Base-by-base conservation (phyloP, 2,797 vertebrate species). In the Gambelia wislizenii region DNA sequence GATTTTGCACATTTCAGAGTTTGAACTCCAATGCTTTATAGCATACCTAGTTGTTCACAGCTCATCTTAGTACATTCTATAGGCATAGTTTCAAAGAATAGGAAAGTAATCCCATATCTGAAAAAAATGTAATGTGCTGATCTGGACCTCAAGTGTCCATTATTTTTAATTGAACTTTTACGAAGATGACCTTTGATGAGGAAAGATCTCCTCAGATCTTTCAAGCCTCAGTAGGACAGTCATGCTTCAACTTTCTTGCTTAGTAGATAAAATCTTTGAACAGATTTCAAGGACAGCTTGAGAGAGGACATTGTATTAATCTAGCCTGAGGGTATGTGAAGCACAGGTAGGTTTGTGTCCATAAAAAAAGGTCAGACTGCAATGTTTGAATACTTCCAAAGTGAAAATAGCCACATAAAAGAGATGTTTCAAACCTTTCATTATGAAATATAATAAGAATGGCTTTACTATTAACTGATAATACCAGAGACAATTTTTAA, bases 211-310 rank as follows among this genome's bases (percentile, higher is more conserved):
- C 89, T 86, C 75, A 87, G 30, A 14, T 91, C 83, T 89, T 89
- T 75, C 16, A 91, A 83, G 79, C 72, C 56, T 72, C 47, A 79
- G 77, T 87, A 0, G 0, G 94, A 88, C 76, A 88, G 33, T 72
- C 77, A 83, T 52, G 75, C 59, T 64, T 95, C 79, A 87, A 87
- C 92, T 78, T 89, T 89, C 74, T 75, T 78, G 87, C 39, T 72
- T 84, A 88, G 42, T 27, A 89, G 67, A 79, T 74, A 90, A 91
- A 91, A 85, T 89, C 70, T 94, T 94, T 67, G 88, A 94, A 74
- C 22, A 9, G 75, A 94, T 89, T 94, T 92, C 91, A 95, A 95
- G 94, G 92, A 94, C 92, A 92, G 20, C 1, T 52, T 64, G 70
- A 83, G 90, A 87, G 39, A 87, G n/a, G 12, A 83, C 39, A 1